A percentile compares a stretch with the other conserved stretches of the same genome.
Conservation (phyloP, 2,113 vertebrate genomes). For the Xiphias gladius region DNA sequence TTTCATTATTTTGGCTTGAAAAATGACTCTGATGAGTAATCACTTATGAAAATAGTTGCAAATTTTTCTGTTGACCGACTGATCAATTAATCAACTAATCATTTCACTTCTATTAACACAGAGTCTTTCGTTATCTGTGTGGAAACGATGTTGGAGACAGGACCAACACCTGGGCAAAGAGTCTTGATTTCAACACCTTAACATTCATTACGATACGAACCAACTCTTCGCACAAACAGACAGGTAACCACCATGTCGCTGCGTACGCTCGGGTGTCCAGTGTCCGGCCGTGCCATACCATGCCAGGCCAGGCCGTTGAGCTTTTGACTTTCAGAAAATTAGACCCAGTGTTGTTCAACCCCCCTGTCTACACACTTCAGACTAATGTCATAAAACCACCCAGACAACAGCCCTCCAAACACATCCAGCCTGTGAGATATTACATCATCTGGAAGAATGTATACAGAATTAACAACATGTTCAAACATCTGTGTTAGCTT, state of each 20-base stretch:
- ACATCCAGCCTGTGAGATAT: slow-evolving; percentile 60
- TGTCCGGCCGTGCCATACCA: not conserved
- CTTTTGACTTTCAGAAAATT: slow-evolving; percentile 26
- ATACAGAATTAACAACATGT: slow-evolving; percentile 73
- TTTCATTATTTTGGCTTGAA: not conserved
- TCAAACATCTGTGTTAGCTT: slow-evolving; percentile 77
- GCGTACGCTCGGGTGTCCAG: not conserved
- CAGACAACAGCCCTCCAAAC: slow-evolving; percentile 59
- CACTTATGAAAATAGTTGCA: too few species aligned
- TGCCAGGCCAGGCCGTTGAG: not conserved
- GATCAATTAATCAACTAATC: too few species aligned
- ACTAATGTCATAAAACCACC: slow-evolving; percentile 59
- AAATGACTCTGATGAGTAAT: not conserved
- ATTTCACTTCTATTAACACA: too few species aligned
- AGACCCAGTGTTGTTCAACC: slow-evolving; percentile 6
- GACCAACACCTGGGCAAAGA: not conserved
- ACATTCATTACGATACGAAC: not conserved
- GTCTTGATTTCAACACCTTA: not conserved
- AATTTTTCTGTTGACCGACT: not conserved
- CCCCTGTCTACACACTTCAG: slow-evolving; percentile 5
- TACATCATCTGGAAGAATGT: slow-evolving; percentile 76
- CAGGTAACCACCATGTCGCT: not conserved
- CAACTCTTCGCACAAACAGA: not conserved
- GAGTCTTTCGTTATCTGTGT: too few species aligned
- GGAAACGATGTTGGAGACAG: too few species aligned